phyloP scores from a whole-genome alignment of 2,113 vertebrate species.

The Canis aureus region DNA sequence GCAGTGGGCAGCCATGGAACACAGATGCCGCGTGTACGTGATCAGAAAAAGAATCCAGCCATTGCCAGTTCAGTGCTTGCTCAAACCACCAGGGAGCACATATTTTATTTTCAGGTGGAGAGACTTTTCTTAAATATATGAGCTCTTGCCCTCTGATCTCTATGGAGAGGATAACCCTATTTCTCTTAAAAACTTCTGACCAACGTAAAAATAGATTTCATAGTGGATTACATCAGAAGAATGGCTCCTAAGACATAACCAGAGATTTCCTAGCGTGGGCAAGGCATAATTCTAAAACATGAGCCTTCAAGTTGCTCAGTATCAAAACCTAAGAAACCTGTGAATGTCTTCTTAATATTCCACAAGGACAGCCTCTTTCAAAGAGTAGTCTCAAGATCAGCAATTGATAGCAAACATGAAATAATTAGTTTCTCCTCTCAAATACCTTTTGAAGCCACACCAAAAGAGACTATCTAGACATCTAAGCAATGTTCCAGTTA shows the following conservation, averaged over 20 bases:
- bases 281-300: neutral
- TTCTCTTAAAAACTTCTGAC: constrained; percentile 11
- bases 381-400: neutral
- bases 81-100: neutral
- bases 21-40: rapidly evolving
- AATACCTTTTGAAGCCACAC: neutral
- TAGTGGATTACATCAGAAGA: neutral
- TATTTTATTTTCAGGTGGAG: neutral
- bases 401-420: neutral
- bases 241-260: neutral
- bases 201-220: neutral
- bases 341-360: neutral
- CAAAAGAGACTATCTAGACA: neutral
- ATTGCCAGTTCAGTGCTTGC: rapidly evolving
- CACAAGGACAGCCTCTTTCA: neutral
- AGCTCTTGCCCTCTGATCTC: neutral
- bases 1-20: rapidly evolving
- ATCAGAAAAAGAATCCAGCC: neutral
- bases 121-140: neutral
- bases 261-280: neutral
- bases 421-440: neutral
- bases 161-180: neutral
- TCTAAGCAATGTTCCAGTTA: neutral
- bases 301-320: neutral
- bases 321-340: no score